These are phyloP conservation scores for Hydrochoerus hydrochaeris DNA, from an alignment of 2,113 vertebrate species.

Conservation along the genomic window DNA sequence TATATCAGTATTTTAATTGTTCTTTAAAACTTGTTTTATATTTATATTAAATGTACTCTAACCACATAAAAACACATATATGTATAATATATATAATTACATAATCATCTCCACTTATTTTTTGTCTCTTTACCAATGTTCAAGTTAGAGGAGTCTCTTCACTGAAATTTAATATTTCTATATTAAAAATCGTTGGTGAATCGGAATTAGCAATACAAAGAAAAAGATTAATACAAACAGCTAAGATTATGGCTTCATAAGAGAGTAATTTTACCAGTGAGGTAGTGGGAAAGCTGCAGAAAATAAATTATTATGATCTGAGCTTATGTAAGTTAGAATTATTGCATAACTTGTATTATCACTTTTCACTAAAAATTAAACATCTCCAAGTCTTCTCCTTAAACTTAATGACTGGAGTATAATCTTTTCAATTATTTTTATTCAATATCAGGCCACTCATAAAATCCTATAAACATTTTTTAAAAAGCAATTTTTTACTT, in stretches of 20 bases:
- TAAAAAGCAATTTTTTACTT: neutral
- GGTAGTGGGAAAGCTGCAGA: neutral
- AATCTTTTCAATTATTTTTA: constrained; percentile 53
- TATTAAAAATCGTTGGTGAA: neutral
- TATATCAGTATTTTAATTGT: neutral
- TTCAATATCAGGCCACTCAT: neutral
- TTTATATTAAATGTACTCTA: constrained; percentile 16
- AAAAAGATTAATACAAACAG: constrained; percentile 19
- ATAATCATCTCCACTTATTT: neutral
- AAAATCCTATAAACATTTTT: constrained; percentile 30
- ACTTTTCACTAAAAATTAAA: constrained; percentile 40
- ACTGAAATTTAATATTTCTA: constrained; percentile 20
- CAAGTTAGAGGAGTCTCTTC: neutral
- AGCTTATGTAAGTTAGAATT: neutral
- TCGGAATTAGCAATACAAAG: neutral
- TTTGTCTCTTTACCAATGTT: neutral
- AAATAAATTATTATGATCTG: constrained; percentile 39
- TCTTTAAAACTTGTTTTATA: neutral
- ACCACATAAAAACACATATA: neutral
- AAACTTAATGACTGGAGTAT: neutral
- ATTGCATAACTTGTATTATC: neutral
- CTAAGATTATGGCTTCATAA: neutral
- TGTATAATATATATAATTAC: neutral
- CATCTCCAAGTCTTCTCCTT: neutral
- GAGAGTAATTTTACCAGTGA: neutral